A percentile compares a stretch with the other conserved stretches of the same genome.
Conservation (phyloP, 2,797 vertebrate genomes). For the Erithacus rubecula region DNA sequence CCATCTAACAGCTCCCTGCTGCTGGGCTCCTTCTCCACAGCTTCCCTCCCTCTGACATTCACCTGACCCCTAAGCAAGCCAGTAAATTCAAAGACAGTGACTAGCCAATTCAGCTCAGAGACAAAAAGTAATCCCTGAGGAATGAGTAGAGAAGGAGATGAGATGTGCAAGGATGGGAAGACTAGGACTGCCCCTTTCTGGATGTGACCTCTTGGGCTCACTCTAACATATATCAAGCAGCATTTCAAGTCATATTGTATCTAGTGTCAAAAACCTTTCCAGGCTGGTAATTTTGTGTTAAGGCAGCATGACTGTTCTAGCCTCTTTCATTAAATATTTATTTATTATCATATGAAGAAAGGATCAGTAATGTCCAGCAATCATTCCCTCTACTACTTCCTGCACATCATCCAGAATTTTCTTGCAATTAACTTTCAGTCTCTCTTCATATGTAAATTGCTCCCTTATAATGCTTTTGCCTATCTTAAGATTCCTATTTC, state of each 20-base stretch:
- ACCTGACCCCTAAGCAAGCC: neutral
- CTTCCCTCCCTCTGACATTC: constrained; percentile 14
- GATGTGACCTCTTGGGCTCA: neutral
- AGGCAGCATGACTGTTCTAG: neutral
- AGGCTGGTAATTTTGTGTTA: neutral
- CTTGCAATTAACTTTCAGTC: neutral
- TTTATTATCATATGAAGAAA: neutral
- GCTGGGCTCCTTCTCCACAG: neutral
- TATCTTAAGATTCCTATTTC: neutral
- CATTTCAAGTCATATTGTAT: neutral
- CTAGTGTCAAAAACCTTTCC: neutral
- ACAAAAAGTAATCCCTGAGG: constrained; percentile 13
- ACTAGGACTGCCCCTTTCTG: neutral
- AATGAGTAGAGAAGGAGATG: neutral
- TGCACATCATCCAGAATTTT: neutral
- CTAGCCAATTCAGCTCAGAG: neutral
- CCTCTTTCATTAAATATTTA: neutral
- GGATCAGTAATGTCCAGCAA: neutral
- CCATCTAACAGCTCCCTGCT: neutral
- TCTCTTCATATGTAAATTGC: neutral
- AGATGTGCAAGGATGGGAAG: neutral
- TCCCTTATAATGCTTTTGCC: neutral
- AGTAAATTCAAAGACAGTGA: constrained; percentile 30
- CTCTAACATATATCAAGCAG: neutral
- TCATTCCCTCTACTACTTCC: neutral